Evolutionary conservation across 2,888 invertebrate genomes (phyloP).

Genomic region (Itoplectis maculator): DNA sequence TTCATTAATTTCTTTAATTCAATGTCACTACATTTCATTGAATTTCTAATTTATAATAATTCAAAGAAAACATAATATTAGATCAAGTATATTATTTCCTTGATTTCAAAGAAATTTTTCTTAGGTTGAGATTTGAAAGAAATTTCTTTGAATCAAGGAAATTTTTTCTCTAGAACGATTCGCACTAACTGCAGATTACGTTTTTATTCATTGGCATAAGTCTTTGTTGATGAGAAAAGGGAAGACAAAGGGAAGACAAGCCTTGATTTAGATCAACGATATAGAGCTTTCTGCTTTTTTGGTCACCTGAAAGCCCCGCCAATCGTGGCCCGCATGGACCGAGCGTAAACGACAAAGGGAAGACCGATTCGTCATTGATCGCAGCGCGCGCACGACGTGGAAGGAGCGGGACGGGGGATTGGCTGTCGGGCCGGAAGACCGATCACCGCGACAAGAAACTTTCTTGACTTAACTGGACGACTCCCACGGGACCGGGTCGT

Average conservation of each 20-base stretch:
- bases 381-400: background rate
- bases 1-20: too few species aligned
- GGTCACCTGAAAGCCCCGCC: background rate
- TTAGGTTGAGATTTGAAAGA: too few species aligned
- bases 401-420: constrained; percentile 49
- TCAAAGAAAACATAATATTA: too few species aligned
- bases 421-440: constrained; percentile 62
- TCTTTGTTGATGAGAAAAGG: background rate
- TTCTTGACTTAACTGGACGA: constrained; percentile 59
- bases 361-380: constrained; percentile 56
- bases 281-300: constrained; percentile 3
- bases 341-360: background rate
- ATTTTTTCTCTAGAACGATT: too few species aligned
- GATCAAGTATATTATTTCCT: too few species aligned
- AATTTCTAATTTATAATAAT: too few species aligned
- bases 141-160: too few species aligned
- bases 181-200: too few species aligned
- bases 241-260: background rate
- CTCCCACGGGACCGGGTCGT: constrained; percentile 54
- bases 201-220: background rate
- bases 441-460: constrained; percentile 61
- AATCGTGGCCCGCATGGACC: background rate
- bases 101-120: too few species aligned
- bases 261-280: background rate
- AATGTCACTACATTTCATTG: too few species aligned